Evolutionary conservation across 37 sponge, comb jelly and placozoan genomes (phyloP).

Genomic region (Crambe crambe): DNA sequence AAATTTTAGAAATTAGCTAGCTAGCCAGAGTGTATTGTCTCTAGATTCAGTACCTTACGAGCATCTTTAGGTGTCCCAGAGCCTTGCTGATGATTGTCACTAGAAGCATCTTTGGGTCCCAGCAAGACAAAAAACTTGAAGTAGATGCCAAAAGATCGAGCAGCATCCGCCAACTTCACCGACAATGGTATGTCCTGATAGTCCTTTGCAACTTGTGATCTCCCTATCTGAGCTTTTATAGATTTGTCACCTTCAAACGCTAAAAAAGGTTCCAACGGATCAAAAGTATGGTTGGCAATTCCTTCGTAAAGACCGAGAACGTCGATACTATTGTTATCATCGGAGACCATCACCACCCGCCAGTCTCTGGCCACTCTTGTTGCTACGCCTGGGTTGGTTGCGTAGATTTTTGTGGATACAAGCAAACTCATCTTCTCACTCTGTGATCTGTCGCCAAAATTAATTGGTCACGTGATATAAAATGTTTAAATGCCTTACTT

Average conservation of each 20-base stretch:
- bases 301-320: background rate
- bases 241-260: background rate
- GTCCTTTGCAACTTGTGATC: background rate
- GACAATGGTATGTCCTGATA: conserved; percentile 5
- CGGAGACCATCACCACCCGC: background rate
- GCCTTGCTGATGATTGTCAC: background rate
- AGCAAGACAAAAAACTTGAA: conserved; percentile 1
- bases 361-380: background rate
- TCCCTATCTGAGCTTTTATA: background rate
- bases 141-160: background rate
- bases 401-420: background rate
- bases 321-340: background rate
- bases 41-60: background rate
- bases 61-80: background rate
- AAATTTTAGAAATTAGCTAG: background rate
- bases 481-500: too few relatives aligned
- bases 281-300: background rate
- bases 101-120: background rate
- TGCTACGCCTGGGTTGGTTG: background rate
- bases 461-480: too few relatives aligned
- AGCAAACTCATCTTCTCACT: background rate
- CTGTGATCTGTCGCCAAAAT: too few relatives aligned
- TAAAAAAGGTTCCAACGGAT: conserved; percentile 7
- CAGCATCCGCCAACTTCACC: background rate
- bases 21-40: background rate